Base-by-base conservation (phyloP, 1,140 invertebrate species). In the Zaprionus ornatus region DNA sequence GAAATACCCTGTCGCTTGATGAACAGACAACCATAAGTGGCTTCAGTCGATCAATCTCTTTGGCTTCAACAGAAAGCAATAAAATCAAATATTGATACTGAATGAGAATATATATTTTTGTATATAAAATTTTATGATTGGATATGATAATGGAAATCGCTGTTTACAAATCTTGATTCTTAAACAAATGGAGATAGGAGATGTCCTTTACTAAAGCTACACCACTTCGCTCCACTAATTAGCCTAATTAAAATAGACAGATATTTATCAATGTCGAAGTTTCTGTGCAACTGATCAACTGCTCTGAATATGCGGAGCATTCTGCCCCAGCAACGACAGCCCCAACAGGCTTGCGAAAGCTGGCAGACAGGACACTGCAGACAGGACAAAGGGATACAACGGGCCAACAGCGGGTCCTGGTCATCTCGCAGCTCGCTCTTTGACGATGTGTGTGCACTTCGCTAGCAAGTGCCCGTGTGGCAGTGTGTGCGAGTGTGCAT, bases 351-450 rank as follows among this genome's bases (percentile, higher is more conserved):
- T 32, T 32, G 3, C 3, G 37, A 68, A 54, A 63, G 50, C 35
- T 21, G 12, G 25, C 25, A 48, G 50, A 40, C 68, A 55, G 61
- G 60, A 72, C 27, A 40, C 37, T 40, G 37, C 37, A n/a, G 15
- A 40, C 6, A 40, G 37, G 52, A 55, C 55, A 71, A 76, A 76
- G 60, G 48, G 73, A 75, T 75, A 67, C 54, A 56, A 54, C 37
- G 59, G 67, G 64, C 59, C 55, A 72, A 59, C 52, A 63, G 73
- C 66, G 32, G 45, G 9, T 17, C 42, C 15, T 42, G 59, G 63
- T 45, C 69, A 67, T 29, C 54, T 77, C 52, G 62, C 35, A 60
- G 65, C 60, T 48, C 32, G 52, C 52, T 21, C 29, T 56, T 57
- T 73, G 62, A 61, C 62, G 67, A 42, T 63, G 74, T 67, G 63